Conservation (phyloP, 2,113 vertebrate genomes). For the Ceyx melanurus region DNA sequence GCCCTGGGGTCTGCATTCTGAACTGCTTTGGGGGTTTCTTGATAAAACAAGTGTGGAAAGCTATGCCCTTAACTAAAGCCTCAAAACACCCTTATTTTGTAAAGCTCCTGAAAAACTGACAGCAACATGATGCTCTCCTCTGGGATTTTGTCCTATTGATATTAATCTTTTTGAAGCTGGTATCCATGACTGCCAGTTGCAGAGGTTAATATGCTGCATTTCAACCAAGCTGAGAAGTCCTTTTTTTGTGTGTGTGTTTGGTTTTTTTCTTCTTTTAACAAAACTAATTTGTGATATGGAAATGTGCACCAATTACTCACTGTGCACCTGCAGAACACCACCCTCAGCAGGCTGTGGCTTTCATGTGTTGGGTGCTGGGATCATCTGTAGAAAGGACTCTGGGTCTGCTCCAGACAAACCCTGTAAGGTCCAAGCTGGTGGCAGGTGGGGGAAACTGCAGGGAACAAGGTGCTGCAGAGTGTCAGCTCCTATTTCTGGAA, state of each 20-base stretch:
- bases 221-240: not conserved
- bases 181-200: constrained; percentile 39
- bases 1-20: not conserved
- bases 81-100: not conserved
- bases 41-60: not conserved
- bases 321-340: constrained; percentile 18
- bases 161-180: constrained; percentile 43
- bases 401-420: not conserved
- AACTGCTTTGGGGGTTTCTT: not conserved
- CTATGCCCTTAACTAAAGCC: not conserved
- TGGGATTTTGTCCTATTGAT: constrained; percentile 31
- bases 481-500: not conserved
- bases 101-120: not conserved
- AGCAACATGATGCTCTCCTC: not conserved
- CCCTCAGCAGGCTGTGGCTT: not conserved
- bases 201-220: constrained; percentile 25
- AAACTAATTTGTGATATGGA: not conserved
- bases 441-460: not conserved
- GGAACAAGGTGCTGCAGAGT: not conserved
- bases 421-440: not conserved
- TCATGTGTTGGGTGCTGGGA: not conserved
- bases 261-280: not conserved
- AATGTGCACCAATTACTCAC: constrained; percentile 21
- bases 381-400: not conserved
- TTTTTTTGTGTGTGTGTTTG: not conserved